These are phyloP conservation scores for Paratilapia polleni DNA, from an alignment of 2,113 vertebrate genomes.

Conservation along the genomic window DNA sequence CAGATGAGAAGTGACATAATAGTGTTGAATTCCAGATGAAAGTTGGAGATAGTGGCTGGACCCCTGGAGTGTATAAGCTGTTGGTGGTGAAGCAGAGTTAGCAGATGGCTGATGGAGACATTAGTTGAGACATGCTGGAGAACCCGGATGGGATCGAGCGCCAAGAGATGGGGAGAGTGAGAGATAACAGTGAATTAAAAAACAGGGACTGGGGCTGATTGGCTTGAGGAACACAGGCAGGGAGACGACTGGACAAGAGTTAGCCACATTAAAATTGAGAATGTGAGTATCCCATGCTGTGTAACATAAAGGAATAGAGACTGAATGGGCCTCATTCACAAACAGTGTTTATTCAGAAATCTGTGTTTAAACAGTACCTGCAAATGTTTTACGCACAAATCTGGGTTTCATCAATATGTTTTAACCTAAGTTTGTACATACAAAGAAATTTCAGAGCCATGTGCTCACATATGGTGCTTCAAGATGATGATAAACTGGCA, in stretches of 20 bases:
- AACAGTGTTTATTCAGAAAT: not conserved
- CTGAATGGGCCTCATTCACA: not conserved
- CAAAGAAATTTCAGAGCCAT: not conserved
- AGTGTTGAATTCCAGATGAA: slow-evolving; percentile 7
- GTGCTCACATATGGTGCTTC: not conserved
- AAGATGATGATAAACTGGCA: not conserved
- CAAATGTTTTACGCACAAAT: not conserved
- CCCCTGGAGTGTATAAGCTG: not conserved
- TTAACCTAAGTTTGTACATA: not conserved
- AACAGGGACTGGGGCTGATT: not conserved
- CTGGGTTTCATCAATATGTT: not conserved
- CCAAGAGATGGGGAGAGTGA: not conserved
- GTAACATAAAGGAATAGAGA: not conserved
- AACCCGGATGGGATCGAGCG: not conserved
- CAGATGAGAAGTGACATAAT: not conserved
- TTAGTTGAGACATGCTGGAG: not conserved
- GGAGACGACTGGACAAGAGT: not conserved
- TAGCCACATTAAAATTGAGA: not conserved
- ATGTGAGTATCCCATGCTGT: not conserved
- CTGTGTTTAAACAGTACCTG: not conserved
- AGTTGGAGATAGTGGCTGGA: not conserved
- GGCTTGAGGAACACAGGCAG: not conserved
- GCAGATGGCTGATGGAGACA: not conserved
- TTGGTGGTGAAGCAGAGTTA: not conserved
- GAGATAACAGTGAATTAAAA: not conserved